Evolutionary conservation across 1,140 invertebrate genomes (phyloP), one percentile per base, ranked within the genome.

Genomic region (Ips nitidus): DNA sequence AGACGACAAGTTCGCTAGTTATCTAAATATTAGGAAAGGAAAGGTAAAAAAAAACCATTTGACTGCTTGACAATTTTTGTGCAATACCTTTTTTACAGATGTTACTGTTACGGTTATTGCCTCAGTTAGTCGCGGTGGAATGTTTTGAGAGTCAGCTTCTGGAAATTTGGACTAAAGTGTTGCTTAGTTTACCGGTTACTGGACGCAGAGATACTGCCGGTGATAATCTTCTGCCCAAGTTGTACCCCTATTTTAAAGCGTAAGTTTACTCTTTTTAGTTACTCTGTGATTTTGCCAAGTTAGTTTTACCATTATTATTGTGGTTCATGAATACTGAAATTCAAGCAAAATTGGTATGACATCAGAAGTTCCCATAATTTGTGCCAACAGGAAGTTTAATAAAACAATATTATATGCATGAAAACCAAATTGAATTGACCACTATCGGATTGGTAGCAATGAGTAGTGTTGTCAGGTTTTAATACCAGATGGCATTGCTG

Each of bases 11-110:
- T 82, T 91, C 70, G 77, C 84, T 4, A 85, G 86, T 74, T 86
- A 90, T 82, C 79, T 91, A 71, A 86, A 85, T 73, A 88, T 91
- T 59, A 84, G 90, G 69, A 92, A 92, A 76, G 90, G 90, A 77
- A 88, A 89, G 83, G 89, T 90, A 78, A 77, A 38, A 3, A 40
- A 8, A 71, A 5, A 7, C 0, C 2, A n/a, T 59, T 76, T 43
- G 41, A 45, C 41, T 40, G 2, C 53, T 55, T 55, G 8, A 55
- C 37, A 55, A 6, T 55, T 55, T 2, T 37, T 55, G 22, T 22
- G 0, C 22, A 22, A 22, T 22, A 22, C 22, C 22, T 52, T 66
- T 6, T 73, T 76, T 52, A 56, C 61, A 87, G 85, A 85, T 82
- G 72, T 78, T 89, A 52, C 76, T 88, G 52, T 77, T 87, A 41